These are phyloP conservation scores for Maccullochella peelii DNA, from an alignment of 2,113 vertebrate genomes.

Conservation along the genomic window DNA sequence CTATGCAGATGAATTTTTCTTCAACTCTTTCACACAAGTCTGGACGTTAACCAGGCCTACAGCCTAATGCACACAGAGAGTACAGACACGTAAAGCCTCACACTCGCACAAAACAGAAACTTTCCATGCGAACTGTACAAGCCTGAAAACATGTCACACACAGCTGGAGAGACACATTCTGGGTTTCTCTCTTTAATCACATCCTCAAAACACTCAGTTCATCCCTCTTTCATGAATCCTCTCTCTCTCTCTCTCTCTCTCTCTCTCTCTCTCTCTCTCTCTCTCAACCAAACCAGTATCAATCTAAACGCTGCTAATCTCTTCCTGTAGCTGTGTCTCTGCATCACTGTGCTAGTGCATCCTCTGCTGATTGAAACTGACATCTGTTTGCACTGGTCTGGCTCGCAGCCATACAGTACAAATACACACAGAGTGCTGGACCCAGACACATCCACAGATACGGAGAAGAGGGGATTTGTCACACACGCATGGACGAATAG, in stretches of 20 bases:
- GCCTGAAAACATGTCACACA: constrained; percentile 25
- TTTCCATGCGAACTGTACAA: neutral
- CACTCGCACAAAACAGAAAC: constrained; percentile 2
- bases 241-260: neutral
- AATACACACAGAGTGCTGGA: constrained; percentile 19
- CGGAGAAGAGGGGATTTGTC: neutral
- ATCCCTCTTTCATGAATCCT: constrained; percentile 29
- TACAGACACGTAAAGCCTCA: neutral
- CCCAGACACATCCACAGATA: constrained; percentile 29
- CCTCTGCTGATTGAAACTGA: constrained; percentile 74
- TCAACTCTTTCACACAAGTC: neutral
- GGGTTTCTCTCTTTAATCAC: constrained; percentile 25
- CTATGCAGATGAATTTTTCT: neutral
- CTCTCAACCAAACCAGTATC: constrained; percentile 50
- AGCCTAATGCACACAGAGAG: constrained; percentile 5
- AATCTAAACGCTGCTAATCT: constrained; percentile 72
- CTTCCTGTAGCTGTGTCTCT: constrained; percentile 72
- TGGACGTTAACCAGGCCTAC: constrained; percentile 9
- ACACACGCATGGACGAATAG: neutral
- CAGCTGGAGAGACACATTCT: constrained; percentile 25
- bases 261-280: constrained; percentile 30
- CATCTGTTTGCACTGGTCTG: constrained; percentile 76
- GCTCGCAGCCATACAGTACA: constrained; percentile 48
- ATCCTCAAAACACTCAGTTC: constrained; percentile 6
- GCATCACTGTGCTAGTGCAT: constrained; percentile 64